phyloP scores from a whole-genome alignment of 2,113 vertebrate species.

The Gymnarchus niloticus region DNA sequence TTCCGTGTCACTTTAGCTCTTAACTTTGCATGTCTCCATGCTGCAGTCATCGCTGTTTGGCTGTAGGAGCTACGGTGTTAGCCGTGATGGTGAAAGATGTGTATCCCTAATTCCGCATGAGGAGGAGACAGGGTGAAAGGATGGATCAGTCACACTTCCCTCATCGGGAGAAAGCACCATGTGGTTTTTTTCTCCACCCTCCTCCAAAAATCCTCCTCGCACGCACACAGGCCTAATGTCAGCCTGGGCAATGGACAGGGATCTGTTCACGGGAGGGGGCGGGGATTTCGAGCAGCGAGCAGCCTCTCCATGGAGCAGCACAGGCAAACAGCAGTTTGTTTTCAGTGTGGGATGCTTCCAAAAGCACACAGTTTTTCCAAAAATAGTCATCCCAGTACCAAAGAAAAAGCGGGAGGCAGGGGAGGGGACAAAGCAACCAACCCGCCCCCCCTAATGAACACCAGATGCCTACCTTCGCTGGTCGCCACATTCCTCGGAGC shows the following conservation, averaged over 20 bases:
- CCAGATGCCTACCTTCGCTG: conserved; percentile 93
- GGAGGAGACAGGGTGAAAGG: neutral
- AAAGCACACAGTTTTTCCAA: conserved; percentile 54
- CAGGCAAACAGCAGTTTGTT: conserved; percentile 48
- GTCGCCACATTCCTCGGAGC: conserved; percentile 92
- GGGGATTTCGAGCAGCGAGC: conserved; percentile 38
- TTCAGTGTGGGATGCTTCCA: conserved; percentile 59
- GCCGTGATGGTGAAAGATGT: neutral
- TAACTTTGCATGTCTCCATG: too few species aligned
- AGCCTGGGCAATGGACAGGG: conserved; percentile 49
- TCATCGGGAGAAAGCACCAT: neutral
- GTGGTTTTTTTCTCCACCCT: neutral
- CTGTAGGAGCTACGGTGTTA: neutral
- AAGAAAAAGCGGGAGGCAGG: conserved; percentile 30
- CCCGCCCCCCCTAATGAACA: conserved; percentile 58
- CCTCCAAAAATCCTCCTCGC: too few species aligned
- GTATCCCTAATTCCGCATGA: neutral
- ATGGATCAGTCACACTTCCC: neutral
- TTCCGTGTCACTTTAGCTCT: too few species aligned
- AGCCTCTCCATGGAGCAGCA: conserved; percentile 40
- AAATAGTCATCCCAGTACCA: conserved; percentile 52
- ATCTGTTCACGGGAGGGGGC: conserved; percentile 50
- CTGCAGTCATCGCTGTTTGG: neutral
- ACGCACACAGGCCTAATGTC: neutral
- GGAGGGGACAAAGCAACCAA: conserved; percentile 4